Conservation (phyloP, 2,113 vertebrate species). For the Accipiter cooperii region DNA sequence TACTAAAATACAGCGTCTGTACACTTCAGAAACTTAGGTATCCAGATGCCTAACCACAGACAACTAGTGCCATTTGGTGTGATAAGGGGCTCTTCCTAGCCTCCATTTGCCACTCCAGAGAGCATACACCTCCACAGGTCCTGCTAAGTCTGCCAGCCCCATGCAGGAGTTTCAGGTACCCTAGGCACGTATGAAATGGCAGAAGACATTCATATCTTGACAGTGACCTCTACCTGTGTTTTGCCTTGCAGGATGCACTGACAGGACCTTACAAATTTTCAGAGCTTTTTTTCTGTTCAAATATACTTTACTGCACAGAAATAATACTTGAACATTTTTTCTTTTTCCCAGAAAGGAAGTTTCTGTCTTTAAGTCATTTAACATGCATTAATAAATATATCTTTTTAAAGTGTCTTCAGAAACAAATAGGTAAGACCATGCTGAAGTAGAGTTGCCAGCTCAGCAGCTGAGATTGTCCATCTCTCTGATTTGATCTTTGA, state of each 20-base stretch:
- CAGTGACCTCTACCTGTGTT: background rate
- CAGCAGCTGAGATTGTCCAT: background rate
- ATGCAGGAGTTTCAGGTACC: background rate
- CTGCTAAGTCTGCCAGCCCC: background rate
- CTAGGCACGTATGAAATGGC: background rate
- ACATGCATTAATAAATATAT: background rate
- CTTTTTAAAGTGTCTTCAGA: background rate
- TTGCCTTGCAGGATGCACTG: background rate
- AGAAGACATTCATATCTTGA: background rate
- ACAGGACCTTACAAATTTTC: background rate
- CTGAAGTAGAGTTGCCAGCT: background rate
- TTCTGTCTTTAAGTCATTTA: background rate
- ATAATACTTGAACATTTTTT: background rate
- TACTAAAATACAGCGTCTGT: background rate
- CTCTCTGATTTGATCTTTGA: background rate
- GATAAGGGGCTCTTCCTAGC: background rate
- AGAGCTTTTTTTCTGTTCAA: background rate
- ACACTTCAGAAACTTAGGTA: background rate
- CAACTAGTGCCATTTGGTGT: background rate
- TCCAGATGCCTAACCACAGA: too few relatives aligned
- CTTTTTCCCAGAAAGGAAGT: background rate
- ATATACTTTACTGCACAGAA: background rate
- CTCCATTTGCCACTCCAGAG: background rate
- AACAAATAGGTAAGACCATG: background rate
- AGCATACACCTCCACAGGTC: fast-evolving